phyloP scores from a whole-genome alignment of 2,113 vertebrate species.

The Tetrao urogallus region DNA sequence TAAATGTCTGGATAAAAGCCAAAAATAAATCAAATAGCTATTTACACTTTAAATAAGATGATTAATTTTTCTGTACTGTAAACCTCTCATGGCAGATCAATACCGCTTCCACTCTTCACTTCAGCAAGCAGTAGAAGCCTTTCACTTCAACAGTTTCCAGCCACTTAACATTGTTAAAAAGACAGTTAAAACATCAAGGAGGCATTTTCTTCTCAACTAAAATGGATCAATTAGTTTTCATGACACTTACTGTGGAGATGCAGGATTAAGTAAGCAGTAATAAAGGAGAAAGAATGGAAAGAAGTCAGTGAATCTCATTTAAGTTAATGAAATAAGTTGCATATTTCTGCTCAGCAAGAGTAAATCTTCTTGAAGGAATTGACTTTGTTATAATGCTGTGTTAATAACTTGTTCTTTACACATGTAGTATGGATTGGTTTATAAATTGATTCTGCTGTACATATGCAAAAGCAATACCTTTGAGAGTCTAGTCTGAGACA shows the following conservation, averaged over 20 bases:
- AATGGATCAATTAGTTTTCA: constrained; percentile 58
- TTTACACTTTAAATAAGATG: constrained; percentile 75
- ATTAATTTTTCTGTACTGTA: constrained; percentile 60
- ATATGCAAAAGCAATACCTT: constrained; percentile 56
- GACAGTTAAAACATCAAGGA: constrained; percentile 61
- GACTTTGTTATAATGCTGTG: constrained; percentile 40
- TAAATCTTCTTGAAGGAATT: constrained; percentile 29
- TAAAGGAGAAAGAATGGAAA: not conserved
- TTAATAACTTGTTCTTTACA: constrained; percentile 61
- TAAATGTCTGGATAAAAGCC: constrained; percentile 22
- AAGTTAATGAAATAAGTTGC: constrained; percentile 64
- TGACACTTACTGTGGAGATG: not conserved
- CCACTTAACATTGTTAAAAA: constrained; percentile 75
- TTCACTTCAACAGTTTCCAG: constrained; percentile 65
- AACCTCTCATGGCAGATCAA: constrained; percentile 72
- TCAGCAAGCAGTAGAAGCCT: constrained; percentile 63
- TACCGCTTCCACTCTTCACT: constrained; percentile 73
- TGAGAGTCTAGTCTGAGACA: constrained; percentile 14
- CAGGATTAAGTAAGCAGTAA: not conserved
- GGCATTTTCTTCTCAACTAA: constrained; percentile 68
- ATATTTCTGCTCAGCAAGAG: constrained; percentile 7
- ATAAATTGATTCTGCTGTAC: constrained; percentile 66
- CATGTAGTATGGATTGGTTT: constrained; percentile 62
- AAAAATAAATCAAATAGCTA: constrained; percentile 69
- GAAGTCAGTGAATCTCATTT: not conserved